A percentile compares a stretch with the other conserved stretches of the same genome.
Conservation (phyloP, 2,113 vertebrate genomes). For the Isichthys henryi region DNA sequence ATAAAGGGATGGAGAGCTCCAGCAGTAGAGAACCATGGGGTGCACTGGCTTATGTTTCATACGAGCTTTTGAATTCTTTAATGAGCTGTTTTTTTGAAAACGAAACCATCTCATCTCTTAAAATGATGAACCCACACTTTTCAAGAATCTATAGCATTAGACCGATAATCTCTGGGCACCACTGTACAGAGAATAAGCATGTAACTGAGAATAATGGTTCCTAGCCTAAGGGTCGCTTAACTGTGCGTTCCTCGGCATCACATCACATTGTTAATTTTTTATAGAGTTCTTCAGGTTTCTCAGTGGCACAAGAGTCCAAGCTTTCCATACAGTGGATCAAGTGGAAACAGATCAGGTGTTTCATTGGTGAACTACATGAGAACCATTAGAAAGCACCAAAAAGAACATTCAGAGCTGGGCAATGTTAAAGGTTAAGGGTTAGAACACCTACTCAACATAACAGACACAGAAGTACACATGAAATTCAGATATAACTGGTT, state of each 20-base stretch:
- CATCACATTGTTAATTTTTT: slow-evolving; percentile 11
- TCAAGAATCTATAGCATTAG: neutral
- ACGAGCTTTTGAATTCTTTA: neutral
- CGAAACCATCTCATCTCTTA: neutral
- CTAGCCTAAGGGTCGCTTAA: neutral
- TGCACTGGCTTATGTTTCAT: neutral
- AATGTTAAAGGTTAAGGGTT: neutral
- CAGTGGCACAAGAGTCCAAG: neutral
- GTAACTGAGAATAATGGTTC: neutral
- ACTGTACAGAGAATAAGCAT: neutral
- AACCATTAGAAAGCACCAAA: neutral
- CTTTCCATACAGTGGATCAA: neutral
- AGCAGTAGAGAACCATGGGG: neutral
- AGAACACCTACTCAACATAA: neutral
- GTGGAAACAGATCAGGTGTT: neutral
- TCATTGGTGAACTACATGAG: neutral
- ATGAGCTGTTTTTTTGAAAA: neutral
- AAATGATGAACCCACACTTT: neutral
- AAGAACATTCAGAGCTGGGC: neutral
- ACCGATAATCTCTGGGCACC: neutral
- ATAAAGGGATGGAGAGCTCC: neutral
- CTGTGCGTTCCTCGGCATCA: too few species aligned
- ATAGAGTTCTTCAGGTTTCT: neutral
- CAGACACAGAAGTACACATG: neutral
- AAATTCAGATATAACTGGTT: neutral